A percentile compares a stretch with the other conserved stretches of the same genome.
Evolutionary conservation across 1,140 invertebrate genomes (phyloP).

Genomic region (Phymastichus coffea): DNA sequence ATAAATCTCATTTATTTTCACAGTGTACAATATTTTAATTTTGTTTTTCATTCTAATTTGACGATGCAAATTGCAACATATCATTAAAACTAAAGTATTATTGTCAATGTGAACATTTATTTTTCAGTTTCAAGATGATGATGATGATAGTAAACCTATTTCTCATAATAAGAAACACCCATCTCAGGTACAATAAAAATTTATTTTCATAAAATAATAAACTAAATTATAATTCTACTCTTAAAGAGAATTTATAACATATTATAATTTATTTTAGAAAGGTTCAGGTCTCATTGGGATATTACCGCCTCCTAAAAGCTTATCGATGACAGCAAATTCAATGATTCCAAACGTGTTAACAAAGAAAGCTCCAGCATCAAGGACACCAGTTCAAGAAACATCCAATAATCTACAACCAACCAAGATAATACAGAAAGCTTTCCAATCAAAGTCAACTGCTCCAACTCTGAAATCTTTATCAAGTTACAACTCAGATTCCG

Average conservation of each 20-base stretch:
- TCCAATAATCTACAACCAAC: not conserved
- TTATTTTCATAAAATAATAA: slow-evolving; percentile 13
- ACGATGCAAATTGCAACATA: not conserved
- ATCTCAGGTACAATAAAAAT: slow-evolving; percentile 35
- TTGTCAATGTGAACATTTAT: slow-evolving; percentile 18
- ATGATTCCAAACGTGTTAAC: slow-evolving; percentile 47
- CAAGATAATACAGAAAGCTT: not conserved
- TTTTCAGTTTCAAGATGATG: slow-evolving; percentile 53
- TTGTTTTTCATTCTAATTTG: too few relatives aligned
- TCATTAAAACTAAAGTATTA: slow-evolving; percentile 5
- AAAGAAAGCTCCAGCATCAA: slow-evolving; percentile 31
- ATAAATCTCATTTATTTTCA: not conserved
- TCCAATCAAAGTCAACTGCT: not conserved
- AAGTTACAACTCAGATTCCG: slow-evolving; percentile 54
- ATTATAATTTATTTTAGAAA: slow-evolving; percentile 37
- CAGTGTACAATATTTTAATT: not conserved
- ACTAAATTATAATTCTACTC: not conserved
- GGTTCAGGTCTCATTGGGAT: slow-evolving; percentile 47
- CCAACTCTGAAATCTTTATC: slow-evolving; percentile 19
- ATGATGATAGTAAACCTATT: slow-evolving; percentile 41
- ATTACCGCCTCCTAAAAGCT: slow-evolving; percentile 50
- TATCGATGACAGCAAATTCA: slow-evolving; percentile 30
- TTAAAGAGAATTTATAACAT: not conserved
- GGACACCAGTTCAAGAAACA: not conserved
- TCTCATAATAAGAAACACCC: slow-evolving; percentile 30